phyloP scores from a whole-genome alignment of 92 coral and sea anemone genomes.

The Palythoa grandiflora region DNA sequence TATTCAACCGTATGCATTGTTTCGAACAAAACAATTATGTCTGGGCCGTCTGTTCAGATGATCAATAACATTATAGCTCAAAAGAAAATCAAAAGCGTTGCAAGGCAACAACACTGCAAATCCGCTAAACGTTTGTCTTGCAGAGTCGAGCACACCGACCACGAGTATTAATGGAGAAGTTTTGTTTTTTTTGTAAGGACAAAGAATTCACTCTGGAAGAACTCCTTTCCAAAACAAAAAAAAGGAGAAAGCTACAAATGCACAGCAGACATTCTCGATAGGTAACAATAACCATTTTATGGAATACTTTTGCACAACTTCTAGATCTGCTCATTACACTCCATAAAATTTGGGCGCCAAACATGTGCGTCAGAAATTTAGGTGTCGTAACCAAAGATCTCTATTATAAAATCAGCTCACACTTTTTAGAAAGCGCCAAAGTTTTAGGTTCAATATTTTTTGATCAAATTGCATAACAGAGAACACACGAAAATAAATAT shows the following conservation, averaged over 20 bases:
- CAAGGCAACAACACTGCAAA: slow-evolving; percentile 21
- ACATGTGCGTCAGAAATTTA: too few relatives aligned
- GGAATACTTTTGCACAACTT: background rate
- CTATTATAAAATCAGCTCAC: too few relatives aligned
- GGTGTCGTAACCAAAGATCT: too few relatives aligned
- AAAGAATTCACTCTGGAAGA: slow-evolving; percentile 16
- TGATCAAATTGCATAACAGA: too few relatives aligned
- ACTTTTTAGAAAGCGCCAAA: too few relatives aligned
- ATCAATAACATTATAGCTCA: slow-evolving; percentile 41
- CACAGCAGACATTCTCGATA: background rate
- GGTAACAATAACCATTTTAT: background rate
- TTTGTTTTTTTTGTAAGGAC: background rate
- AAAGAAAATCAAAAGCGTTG: slow-evolving; percentile 26
- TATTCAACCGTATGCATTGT: slow-evolving; percentile 31
- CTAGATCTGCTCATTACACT: background rate
- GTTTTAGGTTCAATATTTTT: too few relatives aligned
- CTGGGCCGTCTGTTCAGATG: slow-evolving; percentile 53
- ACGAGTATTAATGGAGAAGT: slow-evolving; percentile 33
- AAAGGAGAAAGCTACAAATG: background rate
- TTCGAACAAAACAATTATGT: background rate
- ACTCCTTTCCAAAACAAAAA: background rate
- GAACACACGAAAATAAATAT: too few relatives aligned
- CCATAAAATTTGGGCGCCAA: too few relatives aligned
- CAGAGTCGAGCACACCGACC: slow-evolving; percentile 27
- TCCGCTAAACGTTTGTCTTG: slow-evolving; percentile 25